Base-by-base conservation (phyloP, 1,140 invertebrate species). In the Pinna nobilis region DNA sequence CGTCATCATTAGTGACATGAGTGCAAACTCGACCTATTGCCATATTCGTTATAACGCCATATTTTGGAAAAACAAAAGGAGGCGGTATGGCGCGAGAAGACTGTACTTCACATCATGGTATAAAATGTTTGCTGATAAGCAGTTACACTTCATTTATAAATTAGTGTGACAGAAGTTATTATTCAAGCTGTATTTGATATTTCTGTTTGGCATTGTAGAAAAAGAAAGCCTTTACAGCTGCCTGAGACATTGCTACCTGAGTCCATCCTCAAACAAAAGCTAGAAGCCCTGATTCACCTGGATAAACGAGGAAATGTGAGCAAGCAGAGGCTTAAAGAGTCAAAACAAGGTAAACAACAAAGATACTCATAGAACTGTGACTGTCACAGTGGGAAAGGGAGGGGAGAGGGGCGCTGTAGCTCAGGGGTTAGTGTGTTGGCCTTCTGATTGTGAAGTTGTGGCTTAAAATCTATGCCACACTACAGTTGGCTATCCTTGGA, bases 181-280 rank as follows among this genome's bases (percentile, higher is more conserved):
- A 32, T 25, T 7, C n/a, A 32, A 13, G 9, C n/a, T 9, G 55
- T 35, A 59, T 59, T 23, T 7, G 28, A 3, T n/a, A 59, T 30
- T 59, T 35, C 20, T 32, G 28, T 50, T 23, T 57, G 37, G 28
- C 15, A 15, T 53, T 67, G 49, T 28, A 77, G 79, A 44, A 72
- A 73, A 25, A 76, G 60, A 63, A 78, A 76, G 65, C 79, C 81
- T 15, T 66, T 85, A 33, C 53, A 74, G 61, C 53, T 85, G 9
- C 79, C 82, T 57, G 74, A 73, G 0, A 67, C 57, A 28, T 47
- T 85, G 23, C 61, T 37, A 11, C 84, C 84, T 9, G 50, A 70
- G 9, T 70, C 76, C 28, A 81, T 85, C 11, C 65, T 85, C 11
- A 72, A 82, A 60, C 64, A 71, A 18, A 83, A 81, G 37, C 59